A percentile compares a stretch with the other conserved stretches of the same genome.
Evolutionary conservation across 2,888 invertebrate genomes (phyloP).

Genomic region (Tetramorium bicarinatum): DNA sequence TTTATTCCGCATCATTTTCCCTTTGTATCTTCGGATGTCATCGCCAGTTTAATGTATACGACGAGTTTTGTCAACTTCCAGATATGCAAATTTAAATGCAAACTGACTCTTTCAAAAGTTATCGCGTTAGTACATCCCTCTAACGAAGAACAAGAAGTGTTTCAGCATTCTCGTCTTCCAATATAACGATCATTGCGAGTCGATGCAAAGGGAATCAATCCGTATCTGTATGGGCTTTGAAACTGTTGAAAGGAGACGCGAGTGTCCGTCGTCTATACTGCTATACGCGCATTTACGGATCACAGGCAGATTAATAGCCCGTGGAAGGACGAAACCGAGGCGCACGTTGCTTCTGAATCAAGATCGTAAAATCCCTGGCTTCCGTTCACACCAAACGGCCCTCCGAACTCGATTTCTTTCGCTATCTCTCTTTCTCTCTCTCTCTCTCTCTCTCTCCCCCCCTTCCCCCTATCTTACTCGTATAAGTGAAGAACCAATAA

Average conservation of each 20-base stretch:
- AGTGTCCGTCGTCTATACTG: slow-evolving; percentile 31
- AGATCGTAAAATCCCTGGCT: slow-evolving; percentile 82
- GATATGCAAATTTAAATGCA: slow-evolving; percentile 8
- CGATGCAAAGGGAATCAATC: background rate
- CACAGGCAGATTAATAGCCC: slow-evolving; percentile 73
- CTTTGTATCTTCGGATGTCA: slow-evolving; percentile 39
- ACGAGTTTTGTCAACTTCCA: slow-evolving; percentile 18
- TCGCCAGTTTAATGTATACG: slow-evolving; percentile 21
- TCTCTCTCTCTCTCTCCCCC: slow-evolving; percentile 31
- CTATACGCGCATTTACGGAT: slow-evolving; percentile 65
- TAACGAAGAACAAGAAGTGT: background rate
- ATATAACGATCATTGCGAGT: background rate
- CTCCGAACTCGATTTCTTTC: slow-evolving; percentile 56
- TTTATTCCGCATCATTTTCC: slow-evolving; percentile 43
- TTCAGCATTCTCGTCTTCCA: background rate
- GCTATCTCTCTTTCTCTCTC: slow-evolving; percentile 38
- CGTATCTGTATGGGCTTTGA: background rate
- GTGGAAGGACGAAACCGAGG: slow-evolving; percentile 66
- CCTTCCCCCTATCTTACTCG: slow-evolving; percentile 45
- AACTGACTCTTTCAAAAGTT: slow-evolving; percentile 3
- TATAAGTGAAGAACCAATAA: slow-evolving; percentile 82
- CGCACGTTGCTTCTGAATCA: slow-evolving; percentile 72
- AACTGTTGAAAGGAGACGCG: background rate
- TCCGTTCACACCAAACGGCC: slow-evolving; percentile 83
- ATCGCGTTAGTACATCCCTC: background rate